A percentile compares a stretch with the other conserved stretches of the same genome.
phyloP scores from a whole-genome alignment of 2,888 invertebrate species.

The Tribolium freemani region DNA sequence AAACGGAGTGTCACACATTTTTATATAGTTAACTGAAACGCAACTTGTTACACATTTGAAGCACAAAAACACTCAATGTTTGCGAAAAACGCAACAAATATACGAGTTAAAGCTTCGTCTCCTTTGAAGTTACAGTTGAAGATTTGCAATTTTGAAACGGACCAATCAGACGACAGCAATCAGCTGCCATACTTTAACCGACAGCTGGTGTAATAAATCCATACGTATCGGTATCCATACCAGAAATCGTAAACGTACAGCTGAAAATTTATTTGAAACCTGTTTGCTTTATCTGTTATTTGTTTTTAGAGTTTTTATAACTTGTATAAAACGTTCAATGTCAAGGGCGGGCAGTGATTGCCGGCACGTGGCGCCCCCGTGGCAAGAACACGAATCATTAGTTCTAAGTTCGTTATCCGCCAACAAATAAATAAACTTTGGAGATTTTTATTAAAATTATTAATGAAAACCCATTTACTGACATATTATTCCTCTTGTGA shows the following conservation, averaged over 20 bases:
- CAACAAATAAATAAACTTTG: too few relatives aligned
- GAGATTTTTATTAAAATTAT: too few relatives aligned
- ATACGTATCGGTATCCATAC: background rate
- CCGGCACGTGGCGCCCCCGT: too few relatives aligned
- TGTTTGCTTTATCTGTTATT: background rate
- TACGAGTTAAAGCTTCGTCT: background rate
- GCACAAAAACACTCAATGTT: background rate
- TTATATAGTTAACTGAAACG: background rate
- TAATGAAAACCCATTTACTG: too few relatives aligned
- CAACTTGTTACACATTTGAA: background rate
- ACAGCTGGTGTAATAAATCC: background rate
- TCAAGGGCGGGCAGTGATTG: too few relatives aligned
- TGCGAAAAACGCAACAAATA: background rate
- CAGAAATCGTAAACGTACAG: too few relatives aligned
- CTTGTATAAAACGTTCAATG: too few relatives aligned
- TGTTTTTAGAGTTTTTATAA: background rate
- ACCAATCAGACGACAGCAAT: background rate
- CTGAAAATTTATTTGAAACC: too few relatives aligned
- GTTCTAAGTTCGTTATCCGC: too few relatives aligned
- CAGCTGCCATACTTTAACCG: constrained; percentile 9
- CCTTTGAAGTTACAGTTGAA: constrained; percentile 14
- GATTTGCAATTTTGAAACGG: background rate
- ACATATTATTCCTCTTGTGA: too few relatives aligned
- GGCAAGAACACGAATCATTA: too few relatives aligned
- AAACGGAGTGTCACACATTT: constrained; percentile 51